Evolutionary conservation across 2,888 invertebrate genomes (phyloP), one percentile per base, ranked within the genome.

Genomic region (Ectemnius lituratus): DNA sequence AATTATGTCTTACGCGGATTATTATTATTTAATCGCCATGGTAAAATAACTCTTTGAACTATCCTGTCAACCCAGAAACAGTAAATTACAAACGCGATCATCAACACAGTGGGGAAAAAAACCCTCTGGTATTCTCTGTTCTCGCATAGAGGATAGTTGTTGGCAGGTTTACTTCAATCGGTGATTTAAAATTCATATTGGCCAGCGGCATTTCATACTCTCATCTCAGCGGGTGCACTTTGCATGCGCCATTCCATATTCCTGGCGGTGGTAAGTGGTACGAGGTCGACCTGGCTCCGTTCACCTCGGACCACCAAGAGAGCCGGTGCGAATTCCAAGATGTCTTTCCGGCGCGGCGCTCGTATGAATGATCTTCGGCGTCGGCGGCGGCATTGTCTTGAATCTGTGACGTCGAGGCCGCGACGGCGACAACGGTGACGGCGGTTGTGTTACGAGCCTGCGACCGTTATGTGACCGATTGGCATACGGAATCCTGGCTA

Each of bases 381-480:
- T 71, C 80, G 67, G 11, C 37, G 37, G 37, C 67, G 76, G 73
- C 72, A 65, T 73, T 76, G 71, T 73, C 77, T 77, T 75, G 82
- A 73, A 82, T 82, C 82, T 75, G 70, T 79, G 83, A 82, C 82
- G 81, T 80, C 82, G 80, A 62, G 62, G 67, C 73, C 67, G 65
- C 67, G 74, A 69, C 79, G 83, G 76, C 83, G 62, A 70, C 73
- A 67, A 64, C 67, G 74, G 71, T 74, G 83, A 76, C 83, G 84
- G 78, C 83, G 85, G 82, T 85, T 84, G 86, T 82, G 85, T 87
- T 87, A 87, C 87, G 86, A 87, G 83, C 87, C 84, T 84, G 87
- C 87, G 88, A 89, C 89, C 88, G 89, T 90, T 90, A 89, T 88
- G 86, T 89, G 89, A 90, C 89, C 89, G 88, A 89, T 88, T 88